Evolutionary conservation across 1,140 invertebrate genomes (phyloP), one percentile per base, ranked within the genome.

Genomic region (Drosophila equinoxialis): DNA sequence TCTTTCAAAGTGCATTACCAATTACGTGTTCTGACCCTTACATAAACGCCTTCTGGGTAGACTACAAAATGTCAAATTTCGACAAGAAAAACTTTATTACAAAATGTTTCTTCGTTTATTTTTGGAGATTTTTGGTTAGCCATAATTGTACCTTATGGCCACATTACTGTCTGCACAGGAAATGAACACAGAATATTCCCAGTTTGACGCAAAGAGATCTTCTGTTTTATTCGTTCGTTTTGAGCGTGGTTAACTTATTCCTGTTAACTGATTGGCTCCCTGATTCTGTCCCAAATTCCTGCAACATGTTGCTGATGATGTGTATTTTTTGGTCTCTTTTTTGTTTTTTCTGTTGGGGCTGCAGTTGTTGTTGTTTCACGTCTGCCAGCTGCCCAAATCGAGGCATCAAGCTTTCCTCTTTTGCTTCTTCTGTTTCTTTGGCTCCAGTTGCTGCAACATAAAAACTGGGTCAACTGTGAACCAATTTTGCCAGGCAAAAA

Each of bases 401-500:
- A 61, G 59, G 76, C 72, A 65, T 68, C 65, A 54, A 68, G 59
- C 68, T 64, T 62, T 42, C 14, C 30, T 64, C 30, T 68, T 54
- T 37, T 61, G 8, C 14, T 51, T 26, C 58, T 57, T 64, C 37
- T 20, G 23, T 42, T 61, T 8, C 14, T 65, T 51, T 65, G 48
- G 42, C 17, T 65, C 30, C n/a, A 23, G 42, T 39, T 59, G 30
- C 55, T 65, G 33, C 55, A 35, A 35, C 57, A 17, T n/a, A 26
- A 74, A 75, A 78, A 75, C 76, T 78, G 60, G 76, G 70, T 67
- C 76, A 75, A 71, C 76, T 78, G 72, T 78, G 57, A 62, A 62
- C 35, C 76, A 79, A 75, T 78, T 83, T 87, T 83, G 83, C 75
- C 74, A 63, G 37, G n/a, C 61, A 68, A 68, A 67, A 61, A 45